Base-by-base conservation (phyloP, 2,113 vertebrate genomes). In the Pipa parva region DNA sequence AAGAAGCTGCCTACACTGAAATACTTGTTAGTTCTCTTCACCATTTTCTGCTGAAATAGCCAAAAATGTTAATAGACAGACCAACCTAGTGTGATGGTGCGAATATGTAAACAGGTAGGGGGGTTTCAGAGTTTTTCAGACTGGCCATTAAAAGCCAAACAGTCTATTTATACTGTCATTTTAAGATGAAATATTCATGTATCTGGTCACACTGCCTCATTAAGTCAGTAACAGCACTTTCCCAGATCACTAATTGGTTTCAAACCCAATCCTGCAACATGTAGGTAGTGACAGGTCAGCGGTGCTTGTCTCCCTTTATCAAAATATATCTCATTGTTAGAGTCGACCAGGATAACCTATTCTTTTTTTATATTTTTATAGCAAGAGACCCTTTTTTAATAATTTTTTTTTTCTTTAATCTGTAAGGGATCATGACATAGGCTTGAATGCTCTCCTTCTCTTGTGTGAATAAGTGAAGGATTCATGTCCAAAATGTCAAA, bases 401-500 rank as follows among this genome's bases (percentile, higher is more conserved):
- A 59, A 4, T 29, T 55, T 59, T 27, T 15, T 4, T 51, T 31
- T 28, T 22, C 17, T 39, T 57, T 66, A 73, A 76, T 66, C 61
- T 74, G 48, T 65, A 72, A 66, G 36, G 42, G 31, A n/a, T 68
- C 46, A 4, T 45, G 60, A 68, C 57, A 71, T 62, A 60, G 75
- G 39, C 39, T 50, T 39, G 17, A 60, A 60, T 36, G 48, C 46
- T 42, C 20, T 13, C 22, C 33, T 20, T 37, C 17, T 59, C 28
- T 37, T 27, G 45, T 59, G 65, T 22, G 54, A 24, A 72, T 26
- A 59, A 72, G 57, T 64, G 69, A 63, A 73, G 61, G 65, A 42
- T 77, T 75, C 70, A 49, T 71, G 78, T 76, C 74, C 76, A 63
- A 80, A 83, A 82, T 81, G 82, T 77, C 80, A 83, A 79, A 71